Evolutionary conservation across 2,888 invertebrate species (phyloP).

Genomic region (Aspidiotus destructor): DNA sequence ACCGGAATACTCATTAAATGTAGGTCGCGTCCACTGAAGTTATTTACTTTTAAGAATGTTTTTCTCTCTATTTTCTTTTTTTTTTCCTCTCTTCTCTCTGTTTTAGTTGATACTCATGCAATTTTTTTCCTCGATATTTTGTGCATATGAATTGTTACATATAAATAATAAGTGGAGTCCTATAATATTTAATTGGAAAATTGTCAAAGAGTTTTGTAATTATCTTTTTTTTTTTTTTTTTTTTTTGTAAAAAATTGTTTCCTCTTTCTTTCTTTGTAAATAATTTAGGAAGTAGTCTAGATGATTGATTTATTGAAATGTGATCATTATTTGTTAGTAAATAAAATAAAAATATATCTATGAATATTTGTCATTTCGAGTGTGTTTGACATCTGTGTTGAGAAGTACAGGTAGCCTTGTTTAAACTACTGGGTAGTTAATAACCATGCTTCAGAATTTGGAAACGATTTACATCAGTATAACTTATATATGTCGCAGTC

Average conservation of each 20-base stretch:
- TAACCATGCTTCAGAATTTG: no score
- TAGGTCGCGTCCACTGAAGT: background rate
- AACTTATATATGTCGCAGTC: no score
- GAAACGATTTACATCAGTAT: no score
- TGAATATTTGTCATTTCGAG: no score
- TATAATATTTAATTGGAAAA: background rate
- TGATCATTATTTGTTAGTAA: slow-evolving; percentile 16
- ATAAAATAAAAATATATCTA: background rate
- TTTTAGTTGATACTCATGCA: background rate
- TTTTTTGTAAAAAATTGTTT: slow-evolving; percentile 11
- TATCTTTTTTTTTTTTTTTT: background rate
- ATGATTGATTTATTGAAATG: slow-evolving; percentile 14
- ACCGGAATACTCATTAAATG: background rate
- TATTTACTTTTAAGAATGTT: slow-evolving; percentile 2
- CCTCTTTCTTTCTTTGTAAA: slow-evolving; percentile 5
- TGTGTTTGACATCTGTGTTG: no score
- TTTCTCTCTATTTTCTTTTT: background rate
- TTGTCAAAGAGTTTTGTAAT: background rate
- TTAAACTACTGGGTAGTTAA: no score
- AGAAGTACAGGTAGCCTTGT: no score
- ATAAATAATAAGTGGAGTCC: background rate
- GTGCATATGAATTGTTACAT: background rate
- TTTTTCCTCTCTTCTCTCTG: background rate
- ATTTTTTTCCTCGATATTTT: background rate
- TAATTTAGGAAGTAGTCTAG: slow-evolving; percentile 1